A percentile compares a stretch with the other conserved stretches of the same genome.
These are phyloP conservation scores for Chrysina gloriosa DNA, from an alignment of 2,888 invertebrate species.

Conservation along the genomic window DNA sequence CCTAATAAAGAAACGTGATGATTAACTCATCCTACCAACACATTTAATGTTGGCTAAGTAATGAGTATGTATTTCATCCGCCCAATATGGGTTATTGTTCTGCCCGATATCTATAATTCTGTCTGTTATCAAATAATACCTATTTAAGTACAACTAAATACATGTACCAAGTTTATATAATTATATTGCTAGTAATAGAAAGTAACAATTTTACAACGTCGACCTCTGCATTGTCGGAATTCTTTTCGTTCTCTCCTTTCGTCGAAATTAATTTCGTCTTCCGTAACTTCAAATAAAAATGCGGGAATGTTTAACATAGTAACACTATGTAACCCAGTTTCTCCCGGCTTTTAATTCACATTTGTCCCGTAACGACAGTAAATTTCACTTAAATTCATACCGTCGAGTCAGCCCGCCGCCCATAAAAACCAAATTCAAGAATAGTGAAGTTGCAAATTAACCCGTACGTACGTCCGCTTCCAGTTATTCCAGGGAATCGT, in stretches of 20 bases:
- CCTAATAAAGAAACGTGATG: too few relatives aligned
- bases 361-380: constrained; percentile 30
- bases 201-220: background rate
- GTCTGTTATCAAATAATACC: too few relatives aligned
- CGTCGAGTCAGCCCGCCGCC: background rate
- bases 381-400: constrained; percentile 32
- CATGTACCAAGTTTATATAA: too few relatives aligned
- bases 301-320: constrained; percentile 7
- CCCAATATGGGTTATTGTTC: too few relatives aligned
- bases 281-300: constrained; percentile 6
- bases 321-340: constrained; percentile 24
- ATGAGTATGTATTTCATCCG: too few relatives aligned
- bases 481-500: constrained; percentile 33
- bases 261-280: constrained; percentile 11
- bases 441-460: constrained; percentile 34
- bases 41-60: too few relatives aligned
- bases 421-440: constrained; percentile 36
- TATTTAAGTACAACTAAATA: too few relatives aligned
- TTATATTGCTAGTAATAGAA: too few relatives aligned
- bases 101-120: too few relatives aligned
- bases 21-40: too few relatives aligned
- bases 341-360: constrained; percentile 29
- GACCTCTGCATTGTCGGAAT: background rate
- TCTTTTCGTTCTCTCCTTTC: background rate
- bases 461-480: constrained; percentile 22